A percentile compares a stretch with the other conserved stretches of the same genome.
phyloP scores from a whole-genome alignment of 2,888 invertebrate species.

The Macrosoma leucophasiata region DNA sequence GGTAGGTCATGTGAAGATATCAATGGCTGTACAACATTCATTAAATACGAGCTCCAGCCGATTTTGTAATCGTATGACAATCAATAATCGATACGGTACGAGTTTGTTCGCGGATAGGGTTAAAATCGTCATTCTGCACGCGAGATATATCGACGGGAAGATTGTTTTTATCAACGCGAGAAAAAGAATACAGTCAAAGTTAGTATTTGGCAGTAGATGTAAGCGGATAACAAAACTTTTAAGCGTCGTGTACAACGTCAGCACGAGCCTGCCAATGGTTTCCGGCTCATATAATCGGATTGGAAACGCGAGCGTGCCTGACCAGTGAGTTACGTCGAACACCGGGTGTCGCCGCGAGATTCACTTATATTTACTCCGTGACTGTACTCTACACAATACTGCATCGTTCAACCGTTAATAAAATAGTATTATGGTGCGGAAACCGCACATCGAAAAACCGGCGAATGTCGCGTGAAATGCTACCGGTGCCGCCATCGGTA shows the following conservation, averaged over 20 bases:
- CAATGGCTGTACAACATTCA: no score
- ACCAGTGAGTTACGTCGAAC: constrained; percentile 38
- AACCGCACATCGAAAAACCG: constrained; percentile 64
- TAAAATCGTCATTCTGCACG: constrained; percentile 9
- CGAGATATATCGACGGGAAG: constrained; percentile 17
- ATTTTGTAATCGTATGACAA: no score
- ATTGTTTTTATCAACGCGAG: constrained; percentile 22
- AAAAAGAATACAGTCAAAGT: constrained; percentile 27
- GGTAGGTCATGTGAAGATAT: no score
- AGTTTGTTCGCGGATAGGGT: constrained; percentile 6
- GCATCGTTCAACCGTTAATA: constrained; percentile 55
- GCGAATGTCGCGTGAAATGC: constrained; percentile 63
- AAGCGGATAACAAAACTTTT: constrained; percentile 39
- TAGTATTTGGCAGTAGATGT: constrained; percentile 26
- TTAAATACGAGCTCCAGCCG: no score
- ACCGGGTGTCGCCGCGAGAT: constrained; percentile 35
- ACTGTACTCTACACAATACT: constrained; percentile 42
- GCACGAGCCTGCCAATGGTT: constrained; percentile 38
- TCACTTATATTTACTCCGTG: constrained; percentile 51
- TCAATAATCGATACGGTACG: constrained; percentile 9
- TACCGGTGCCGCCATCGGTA: constrained; percentile 50
- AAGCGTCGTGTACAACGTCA: constrained; percentile 30
- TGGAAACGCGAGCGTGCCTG: constrained; percentile 39
- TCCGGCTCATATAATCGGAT: constrained; percentile 45
- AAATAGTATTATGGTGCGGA: constrained; percentile 59